Base-by-base conservation (phyloP, 1,140 invertebrate species). In the Trichogramma pretiosum region DNA sequence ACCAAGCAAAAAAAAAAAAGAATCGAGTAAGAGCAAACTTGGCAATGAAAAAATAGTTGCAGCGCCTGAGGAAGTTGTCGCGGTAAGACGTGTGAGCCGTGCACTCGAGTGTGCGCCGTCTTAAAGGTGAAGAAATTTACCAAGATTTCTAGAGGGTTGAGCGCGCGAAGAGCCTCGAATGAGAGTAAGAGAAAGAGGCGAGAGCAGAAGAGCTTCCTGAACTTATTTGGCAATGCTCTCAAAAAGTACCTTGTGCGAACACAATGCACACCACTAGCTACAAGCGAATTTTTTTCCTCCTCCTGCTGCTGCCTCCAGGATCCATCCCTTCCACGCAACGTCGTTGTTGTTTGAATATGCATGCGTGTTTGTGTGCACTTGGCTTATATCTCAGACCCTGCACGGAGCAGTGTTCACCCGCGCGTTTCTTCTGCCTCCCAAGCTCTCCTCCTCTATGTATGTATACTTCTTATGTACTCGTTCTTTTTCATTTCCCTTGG, bases 61-160 rank as follows among this genome's bases (percentile, higher is more conserved):
- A n/a, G n/a, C n/a, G n/a, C n/a, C n/a, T n/a, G 22, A 13, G 33
- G 42, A 38, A 49, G 43, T 54, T 34, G 45, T 50, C 21, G 36
- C 34, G 38, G 14, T 30, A 28, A 11, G 32, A 28, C 41, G 21
- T 4, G 19, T 18, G 43, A 42, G 44, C 32, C 28, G 43, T 37
- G 39, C 35, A 49, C 46, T 57, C 50, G 44, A 49, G 37, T 56
- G 42, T 39, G n/a, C n/a, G n/a, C n/a, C n/a, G 45, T 56, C 47
- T 54, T 46, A 48, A 51, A 53, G 49, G 44, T 38, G 46, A 52
- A 52, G 45, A 39, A 45, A 43, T 52, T 52, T 52, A 39, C 50
- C 50, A 52, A 48, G 45, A 48, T 44, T 48, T 43, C 34, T 22
- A 47, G 39, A 34, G 34, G 19, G 16, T n/a, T 36, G 42, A 38